phyloP scores from a whole-genome alignment of 1,140 invertebrate species.

The Hormaphis cornu region DNA sequence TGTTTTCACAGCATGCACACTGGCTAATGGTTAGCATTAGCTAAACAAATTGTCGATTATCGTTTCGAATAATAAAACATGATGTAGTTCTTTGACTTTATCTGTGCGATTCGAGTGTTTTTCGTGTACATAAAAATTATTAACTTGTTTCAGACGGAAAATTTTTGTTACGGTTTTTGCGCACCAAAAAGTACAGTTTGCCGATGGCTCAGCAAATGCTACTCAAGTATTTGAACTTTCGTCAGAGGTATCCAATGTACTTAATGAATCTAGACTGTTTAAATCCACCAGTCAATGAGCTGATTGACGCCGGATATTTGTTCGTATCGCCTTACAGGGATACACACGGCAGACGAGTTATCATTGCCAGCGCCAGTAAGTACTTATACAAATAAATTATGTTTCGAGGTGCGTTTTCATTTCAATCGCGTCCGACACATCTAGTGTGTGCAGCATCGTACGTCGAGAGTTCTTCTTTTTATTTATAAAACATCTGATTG shows the following conservation, averaged over 20 bases:
- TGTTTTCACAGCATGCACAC: too few relatives aligned
- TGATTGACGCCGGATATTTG: conserved; percentile 43
- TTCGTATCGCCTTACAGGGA: conserved; percentile 64
- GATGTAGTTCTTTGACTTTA: too few relatives aligned
- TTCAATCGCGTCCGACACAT: background rate
- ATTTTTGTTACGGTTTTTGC: conserved; percentile 65
- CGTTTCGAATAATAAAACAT: too few relatives aligned
- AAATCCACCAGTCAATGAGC: conserved; percentile 47
- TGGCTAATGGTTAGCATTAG: too few relatives aligned
- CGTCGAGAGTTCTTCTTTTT: too few relatives aligned
- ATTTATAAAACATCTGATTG: too few relatives aligned
- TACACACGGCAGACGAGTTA: conserved; percentile 56
- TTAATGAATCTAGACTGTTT: conserved; percentile 56
- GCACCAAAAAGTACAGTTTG: conserved; percentile 68
- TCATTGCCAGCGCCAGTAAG: conserved; percentile 56
- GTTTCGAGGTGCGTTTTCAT: too few relatives aligned
- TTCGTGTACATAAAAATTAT: too few relatives aligned
- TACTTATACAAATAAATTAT: too few relatives aligned
- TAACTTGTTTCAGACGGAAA: conserved; percentile 49
- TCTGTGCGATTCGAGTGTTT: too few relatives aligned
- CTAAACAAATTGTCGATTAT: background rate
- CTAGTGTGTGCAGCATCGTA: too few relatives aligned
- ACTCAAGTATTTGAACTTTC: conserved; percentile 66
- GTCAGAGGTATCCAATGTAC: conserved; percentile 53
- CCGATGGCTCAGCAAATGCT: conserved; percentile 67